A percentile compares a stretch with the other conserved stretches of the same genome.
These are phyloP conservation scores for Epizoanthus ramosus DNA, from an alignment of 92 coral and sea anemone species.

Conservation along the genomic window DNA sequence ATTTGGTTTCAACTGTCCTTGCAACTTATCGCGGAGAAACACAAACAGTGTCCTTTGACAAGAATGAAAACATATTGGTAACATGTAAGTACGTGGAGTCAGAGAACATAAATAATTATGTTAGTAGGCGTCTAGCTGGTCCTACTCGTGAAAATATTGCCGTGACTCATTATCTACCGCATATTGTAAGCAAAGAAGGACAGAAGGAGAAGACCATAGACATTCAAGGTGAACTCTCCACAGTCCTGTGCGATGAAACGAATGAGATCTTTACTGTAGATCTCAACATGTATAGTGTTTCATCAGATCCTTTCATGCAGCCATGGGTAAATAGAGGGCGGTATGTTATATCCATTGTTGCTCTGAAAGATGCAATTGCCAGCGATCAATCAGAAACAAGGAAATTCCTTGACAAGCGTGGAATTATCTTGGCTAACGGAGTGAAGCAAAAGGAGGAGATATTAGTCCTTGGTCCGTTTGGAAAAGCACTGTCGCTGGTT, in stretches of 20 bases:
- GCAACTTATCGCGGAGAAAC: background rate
- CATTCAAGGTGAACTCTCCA: background rate
- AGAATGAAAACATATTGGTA: background rate
- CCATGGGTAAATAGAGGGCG: background rate
- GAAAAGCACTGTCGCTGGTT: constrained; percentile 13
- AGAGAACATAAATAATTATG: too few species aligned
- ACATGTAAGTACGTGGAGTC: background rate
- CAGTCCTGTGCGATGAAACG: background rate
- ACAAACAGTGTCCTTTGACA: background rate
- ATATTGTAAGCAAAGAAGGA: background rate
- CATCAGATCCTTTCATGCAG: too few species aligned
- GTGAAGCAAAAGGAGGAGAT: background rate
- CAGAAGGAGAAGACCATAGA: background rate
- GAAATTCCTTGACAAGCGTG: background rate
- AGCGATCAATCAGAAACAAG: background rate
- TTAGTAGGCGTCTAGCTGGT: too few species aligned
- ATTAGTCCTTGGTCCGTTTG: constrained; percentile 6
- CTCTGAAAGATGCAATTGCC: background rate
- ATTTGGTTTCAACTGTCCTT: background rate
- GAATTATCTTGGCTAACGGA: background rate
- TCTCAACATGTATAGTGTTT: too few species aligned
- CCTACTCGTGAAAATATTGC: too few species aligned
- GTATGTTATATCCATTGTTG: background rate
- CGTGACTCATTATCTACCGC: background rate
- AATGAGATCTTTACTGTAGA: background rate